A percentile compares a stretch with the other conserved stretches of the same genome.
Conservation (phyloP, 1,140 invertebrate species). For the Antheraea pernyi region DNA sequence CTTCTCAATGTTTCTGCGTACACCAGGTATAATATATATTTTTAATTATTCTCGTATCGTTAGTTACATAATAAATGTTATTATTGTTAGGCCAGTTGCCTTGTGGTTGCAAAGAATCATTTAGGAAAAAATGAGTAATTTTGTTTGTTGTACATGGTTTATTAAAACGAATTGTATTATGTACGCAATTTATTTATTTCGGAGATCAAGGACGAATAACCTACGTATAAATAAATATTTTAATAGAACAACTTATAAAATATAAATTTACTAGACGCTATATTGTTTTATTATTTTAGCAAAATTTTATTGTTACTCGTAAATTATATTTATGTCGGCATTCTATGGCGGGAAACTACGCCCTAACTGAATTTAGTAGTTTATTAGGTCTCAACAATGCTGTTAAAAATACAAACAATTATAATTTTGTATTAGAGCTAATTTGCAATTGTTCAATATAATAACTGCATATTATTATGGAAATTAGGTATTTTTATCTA, state of each 20-base stretch:
- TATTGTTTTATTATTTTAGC: neutral
- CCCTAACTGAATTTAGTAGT: neutral
- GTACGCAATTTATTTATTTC: neutral
- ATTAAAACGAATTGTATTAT: neutral
- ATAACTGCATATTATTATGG: too few relatives aligned
- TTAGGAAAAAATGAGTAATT: neutral
- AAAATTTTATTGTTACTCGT: neutral
- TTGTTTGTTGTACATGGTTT: neutral
- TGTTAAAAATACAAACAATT: too few relatives aligned
- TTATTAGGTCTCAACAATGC: neutral
- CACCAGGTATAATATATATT: conserved; percentile 42
- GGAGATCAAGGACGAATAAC: neutral
- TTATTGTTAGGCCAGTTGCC: neutral
- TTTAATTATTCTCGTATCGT: conserved; percentile 24
- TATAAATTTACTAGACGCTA: too few relatives aligned
- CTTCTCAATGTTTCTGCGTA: conserved; percentile 54
- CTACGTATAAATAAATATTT: neutral
- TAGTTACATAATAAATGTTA: conserved; percentile 11
- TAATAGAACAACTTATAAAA: neutral
- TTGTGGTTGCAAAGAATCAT: neutral
- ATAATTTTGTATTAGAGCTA: too few relatives aligned
- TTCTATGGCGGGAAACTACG: neutral
- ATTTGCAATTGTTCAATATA: too few relatives aligned
- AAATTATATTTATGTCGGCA: neutral
- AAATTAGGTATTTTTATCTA: too few relatives aligned